These are phyloP conservation scores for Pteronotus mesoamericanus DNA, from an alignment of 2,797 vertebrate genomes.

Conservation along the genomic window DNA sequence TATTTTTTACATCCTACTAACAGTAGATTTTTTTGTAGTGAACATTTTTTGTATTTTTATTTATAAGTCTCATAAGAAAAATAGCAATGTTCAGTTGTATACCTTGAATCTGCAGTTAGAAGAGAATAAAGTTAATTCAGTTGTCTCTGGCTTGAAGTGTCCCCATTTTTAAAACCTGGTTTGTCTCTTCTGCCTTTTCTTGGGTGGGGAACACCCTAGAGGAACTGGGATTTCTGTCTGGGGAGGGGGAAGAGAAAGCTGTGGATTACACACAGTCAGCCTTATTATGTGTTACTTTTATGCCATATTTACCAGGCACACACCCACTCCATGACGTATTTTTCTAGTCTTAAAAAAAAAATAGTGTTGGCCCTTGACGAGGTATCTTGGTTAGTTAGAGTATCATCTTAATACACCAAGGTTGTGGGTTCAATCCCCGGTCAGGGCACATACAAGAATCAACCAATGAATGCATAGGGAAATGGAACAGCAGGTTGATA, in stretches of 20 bases:
- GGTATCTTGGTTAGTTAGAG: background rate
- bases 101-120: constrained; percentile 98
- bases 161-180: background rate
- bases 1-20: constrained; percentile 99
- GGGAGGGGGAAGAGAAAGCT: background rate
- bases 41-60: constrained; percentile 97
- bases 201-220: background rate
- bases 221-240: background rate
- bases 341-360: background rate
- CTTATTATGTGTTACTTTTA: background rate
- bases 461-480: background rate
- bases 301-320: background rate
- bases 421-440: background rate
- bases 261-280: background rate
- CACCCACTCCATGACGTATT: background rate
- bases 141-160: constrained; percentile 84
- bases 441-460: background rate
- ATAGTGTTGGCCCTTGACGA: background rate
- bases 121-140: constrained; percentile 92
- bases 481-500: too few species aligned
- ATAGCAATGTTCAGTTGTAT: constrained; percentile 99
- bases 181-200: background rate
- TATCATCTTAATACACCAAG: background rate
- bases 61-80: constrained; percentile 97
- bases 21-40: constrained; percentile 98